Evolutionary conservation across 2,797 vertebrate genomes (phyloP).

Genomic region (Sebastes minor): DNA sequence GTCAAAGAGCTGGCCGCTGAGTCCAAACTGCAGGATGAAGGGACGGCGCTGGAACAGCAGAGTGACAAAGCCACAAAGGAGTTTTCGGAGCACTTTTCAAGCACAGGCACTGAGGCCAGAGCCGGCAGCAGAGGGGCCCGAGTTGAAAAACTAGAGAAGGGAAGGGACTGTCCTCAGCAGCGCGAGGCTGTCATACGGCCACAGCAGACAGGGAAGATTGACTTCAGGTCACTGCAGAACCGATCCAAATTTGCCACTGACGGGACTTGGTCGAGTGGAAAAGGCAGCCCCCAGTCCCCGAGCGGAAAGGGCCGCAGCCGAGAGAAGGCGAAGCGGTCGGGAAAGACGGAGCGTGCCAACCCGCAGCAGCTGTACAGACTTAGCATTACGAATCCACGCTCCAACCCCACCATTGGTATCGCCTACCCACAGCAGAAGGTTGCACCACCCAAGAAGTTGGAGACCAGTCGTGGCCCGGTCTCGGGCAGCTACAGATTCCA

Average conservation of each 20-base stretch:
- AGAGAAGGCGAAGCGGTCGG: slow-evolving; percentile 83
- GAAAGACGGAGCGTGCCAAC: slow-evolving; percentile 85
- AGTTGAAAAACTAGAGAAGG: slow-evolving; percentile 80
- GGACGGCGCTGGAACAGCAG: slow-evolving; percentile 79
- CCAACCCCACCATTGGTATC: slow-evolving; percentile 89
- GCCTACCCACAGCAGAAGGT: slow-evolving; percentile 91
- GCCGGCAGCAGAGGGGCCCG: slow-evolving; percentile 61
- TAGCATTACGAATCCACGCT: slow-evolving; percentile 85
- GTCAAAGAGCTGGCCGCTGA: slow-evolving; percentile 82
- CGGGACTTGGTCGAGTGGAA: slow-evolving; percentile 84
- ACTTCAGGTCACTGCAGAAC: slow-evolving; percentile 89
- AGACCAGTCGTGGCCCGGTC: slow-evolving; percentile 75
- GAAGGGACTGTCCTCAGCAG: slow-evolving; percentile 87
- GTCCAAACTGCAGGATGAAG: slow-evolving; percentile 85
- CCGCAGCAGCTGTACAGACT: slow-evolving; percentile 91
- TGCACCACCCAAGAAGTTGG: slow-evolving; percentile 87
- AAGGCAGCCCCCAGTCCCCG: slow-evolving; percentile 85
- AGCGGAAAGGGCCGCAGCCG: slow-evolving; percentile 84
- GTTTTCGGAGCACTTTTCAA: slow-evolving; percentile 77
- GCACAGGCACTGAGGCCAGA: slow-evolving; percentile 76
- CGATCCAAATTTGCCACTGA: slow-evolving; percentile 84
- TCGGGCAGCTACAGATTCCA: slow-evolving; percentile 88
- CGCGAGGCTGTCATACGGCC: slow-evolving; percentile 92
- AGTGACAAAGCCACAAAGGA: slow-evolving; percentile 83
- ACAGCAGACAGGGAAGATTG: slow-evolving; percentile 88